Evolutionary conservation across 2,797 vertebrate genomes (phyloP).

Genomic region (Macroramphosus scolopax): DNA sequence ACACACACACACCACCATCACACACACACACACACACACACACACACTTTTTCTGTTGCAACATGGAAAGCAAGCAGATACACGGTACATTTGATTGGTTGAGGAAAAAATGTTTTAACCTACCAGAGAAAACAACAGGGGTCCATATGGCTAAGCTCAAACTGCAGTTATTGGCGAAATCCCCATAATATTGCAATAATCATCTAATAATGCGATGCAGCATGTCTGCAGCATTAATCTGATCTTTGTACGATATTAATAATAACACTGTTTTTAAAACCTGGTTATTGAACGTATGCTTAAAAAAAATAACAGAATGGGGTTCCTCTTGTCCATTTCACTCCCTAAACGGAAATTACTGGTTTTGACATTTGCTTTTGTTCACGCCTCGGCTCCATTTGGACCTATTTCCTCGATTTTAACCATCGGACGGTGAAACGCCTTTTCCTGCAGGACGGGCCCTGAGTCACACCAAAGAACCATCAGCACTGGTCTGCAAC

Average conservation of each 20-base stretch:
- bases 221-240: not conserved
- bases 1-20: not conserved
- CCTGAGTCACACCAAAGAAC: slow-evolving; percentile 20
- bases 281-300: not conserved
- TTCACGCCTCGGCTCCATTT: slow-evolving; percentile 10
- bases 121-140: slow-evolving; percentile 1
- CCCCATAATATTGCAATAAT: not conserved
- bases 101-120: not conserved
- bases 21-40: not conserved
- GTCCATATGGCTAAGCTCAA: not conserved
- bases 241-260: not conserved
- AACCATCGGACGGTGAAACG: slow-evolving; percentile 48
- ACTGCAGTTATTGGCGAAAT: not conserved
- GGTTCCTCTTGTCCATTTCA: not conserved
- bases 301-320: not conserved
- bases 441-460: slow-evolving; percentile 62
- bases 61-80: too few relatives aligned
- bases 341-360: not conserved
- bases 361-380: not conserved
- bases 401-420: slow-evolving; percentile 18
- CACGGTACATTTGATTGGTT: slow-evolving; percentile 17
- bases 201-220: not conserved
- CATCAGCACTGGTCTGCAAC: slow-evolving; percentile 8
- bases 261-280: not conserved
- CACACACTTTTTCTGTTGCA: too few relatives aligned